These are phyloP conservation scores for Rattus rattus DNA, from an alignment of 2,113 vertebrate species.

Conservation along the genomic window DNA sequence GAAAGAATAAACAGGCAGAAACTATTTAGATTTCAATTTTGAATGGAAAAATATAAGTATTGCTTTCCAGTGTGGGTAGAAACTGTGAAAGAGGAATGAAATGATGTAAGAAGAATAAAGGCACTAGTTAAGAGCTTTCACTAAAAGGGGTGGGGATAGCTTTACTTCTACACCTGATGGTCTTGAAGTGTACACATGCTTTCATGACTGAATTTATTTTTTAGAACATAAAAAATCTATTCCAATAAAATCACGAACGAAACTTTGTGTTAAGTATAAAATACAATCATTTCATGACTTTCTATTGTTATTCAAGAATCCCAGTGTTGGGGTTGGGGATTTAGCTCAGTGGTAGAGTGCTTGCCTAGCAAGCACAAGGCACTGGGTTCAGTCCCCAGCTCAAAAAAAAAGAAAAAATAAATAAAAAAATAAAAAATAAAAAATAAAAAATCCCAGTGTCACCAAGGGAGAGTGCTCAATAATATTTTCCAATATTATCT, in stretches of 20 bases:
- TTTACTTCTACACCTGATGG: not conserved
- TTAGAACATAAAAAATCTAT: not conserved
- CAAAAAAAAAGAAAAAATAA: too few species aligned
- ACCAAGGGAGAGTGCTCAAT: not conserved
- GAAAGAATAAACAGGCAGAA: too few species aligned
- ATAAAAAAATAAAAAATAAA: too few species aligned
- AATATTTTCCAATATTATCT: not conserved
- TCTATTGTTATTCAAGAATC: not conserved
- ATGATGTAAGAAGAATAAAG: not conserved
- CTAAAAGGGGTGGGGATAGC: not conserved
- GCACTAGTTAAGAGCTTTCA: not conserved
- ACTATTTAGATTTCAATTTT: not conserved
- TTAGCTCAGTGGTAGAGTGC: too few species aligned
- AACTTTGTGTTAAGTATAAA: not conserved
- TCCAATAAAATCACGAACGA: not conserved
- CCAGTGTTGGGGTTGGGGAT: too few species aligned
- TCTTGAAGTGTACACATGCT: not conserved
- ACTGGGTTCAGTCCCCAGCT: too few species aligned
- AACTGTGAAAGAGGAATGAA: not conserved
- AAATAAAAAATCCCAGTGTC: not conserved
- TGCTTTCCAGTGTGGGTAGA: not conserved
- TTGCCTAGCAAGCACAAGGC: too few species aligned
- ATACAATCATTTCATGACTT: not conserved
- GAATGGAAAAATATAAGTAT: not conserved
- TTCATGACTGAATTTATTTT: constrained; percentile 2